Conservation (phyloP, 2,888 invertebrate species). For the Eristalinus sepulchralis region DNA sequence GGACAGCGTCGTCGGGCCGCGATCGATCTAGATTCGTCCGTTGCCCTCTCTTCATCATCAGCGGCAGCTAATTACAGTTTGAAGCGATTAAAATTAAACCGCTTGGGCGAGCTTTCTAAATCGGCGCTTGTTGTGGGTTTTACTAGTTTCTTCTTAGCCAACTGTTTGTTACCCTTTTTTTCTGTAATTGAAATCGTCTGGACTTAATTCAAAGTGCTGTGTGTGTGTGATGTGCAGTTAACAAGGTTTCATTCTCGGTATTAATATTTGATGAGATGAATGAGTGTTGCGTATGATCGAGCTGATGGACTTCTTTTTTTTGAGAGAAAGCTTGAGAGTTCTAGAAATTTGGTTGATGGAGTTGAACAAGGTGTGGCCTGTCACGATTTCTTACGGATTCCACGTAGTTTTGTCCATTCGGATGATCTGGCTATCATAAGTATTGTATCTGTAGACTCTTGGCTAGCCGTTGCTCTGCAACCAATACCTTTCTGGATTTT, state of each 20-base stretch:
- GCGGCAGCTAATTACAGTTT: conserved; percentile 43
- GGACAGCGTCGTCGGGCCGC: conserved; percentile 5
- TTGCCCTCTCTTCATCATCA: conserved; percentile 54
- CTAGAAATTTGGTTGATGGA: neutral
- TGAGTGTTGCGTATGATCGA: neutral
- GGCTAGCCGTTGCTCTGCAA: too few relatives aligned
- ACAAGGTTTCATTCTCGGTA: neutral
- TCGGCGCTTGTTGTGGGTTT: conserved; percentile 43
- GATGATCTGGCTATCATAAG: too few relatives aligned
- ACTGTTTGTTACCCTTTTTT: conserved; percentile 21
- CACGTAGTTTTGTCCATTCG: too few relatives aligned
- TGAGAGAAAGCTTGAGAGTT: neutral
- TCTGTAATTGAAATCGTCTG: conserved; percentile 47
- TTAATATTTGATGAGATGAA: neutral
- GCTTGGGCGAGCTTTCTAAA: conserved; percentile 68
- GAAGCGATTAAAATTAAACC: conserved; percentile 57
- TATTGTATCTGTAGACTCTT: too few relatives aligned
- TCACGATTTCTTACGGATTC: too few relatives aligned
- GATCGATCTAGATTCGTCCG: conserved; percentile 53
- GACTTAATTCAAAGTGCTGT: conserved; percentile 4
- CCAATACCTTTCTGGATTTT: too few relatives aligned
- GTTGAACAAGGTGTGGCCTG: neutral
- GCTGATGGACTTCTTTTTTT: neutral
- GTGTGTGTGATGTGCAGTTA: neutral
- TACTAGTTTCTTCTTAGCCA: conserved; percentile 37